phyloP scores from a whole-genome alignment of 2,113 vertebrate species.

The Meles meles region DNA sequence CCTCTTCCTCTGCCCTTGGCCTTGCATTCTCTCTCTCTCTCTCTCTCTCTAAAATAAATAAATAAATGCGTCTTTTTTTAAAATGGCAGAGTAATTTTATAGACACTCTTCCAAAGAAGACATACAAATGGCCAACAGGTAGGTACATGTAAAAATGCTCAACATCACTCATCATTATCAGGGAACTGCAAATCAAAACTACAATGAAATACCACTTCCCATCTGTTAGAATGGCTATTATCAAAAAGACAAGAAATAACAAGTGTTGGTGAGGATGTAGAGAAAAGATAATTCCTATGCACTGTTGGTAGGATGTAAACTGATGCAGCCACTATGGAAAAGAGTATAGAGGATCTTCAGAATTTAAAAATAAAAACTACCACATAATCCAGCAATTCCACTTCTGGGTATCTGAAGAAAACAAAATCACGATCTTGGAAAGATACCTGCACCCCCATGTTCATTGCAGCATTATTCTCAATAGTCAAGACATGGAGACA shows the following conservation, averaged over 20 bases:
- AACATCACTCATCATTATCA: background rate
- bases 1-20: background rate
- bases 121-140: no score
- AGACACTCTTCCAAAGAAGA: no score
- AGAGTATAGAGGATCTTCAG: background rate
- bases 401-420: background rate
- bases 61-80: background rate
- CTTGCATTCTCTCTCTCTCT: background rate
- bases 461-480: no score
- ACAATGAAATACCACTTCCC: background rate
- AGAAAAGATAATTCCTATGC: background rate
- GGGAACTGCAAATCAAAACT: background rate
- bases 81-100: no score
- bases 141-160: background rate
- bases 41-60: background rate
- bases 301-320: background rate
- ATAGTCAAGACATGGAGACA: background rate
- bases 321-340: background rate
- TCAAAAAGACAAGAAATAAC: background rate
- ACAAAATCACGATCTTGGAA: background rate
- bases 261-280: background rate
- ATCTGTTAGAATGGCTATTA: background rate
- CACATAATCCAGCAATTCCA: background rate
- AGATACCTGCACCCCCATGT: background rate
- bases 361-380: background rate